Evolutionary conservation across 2,113 vertebrate genomes (phyloP).

Genomic region (Thunnus maccoyii): DNA sequence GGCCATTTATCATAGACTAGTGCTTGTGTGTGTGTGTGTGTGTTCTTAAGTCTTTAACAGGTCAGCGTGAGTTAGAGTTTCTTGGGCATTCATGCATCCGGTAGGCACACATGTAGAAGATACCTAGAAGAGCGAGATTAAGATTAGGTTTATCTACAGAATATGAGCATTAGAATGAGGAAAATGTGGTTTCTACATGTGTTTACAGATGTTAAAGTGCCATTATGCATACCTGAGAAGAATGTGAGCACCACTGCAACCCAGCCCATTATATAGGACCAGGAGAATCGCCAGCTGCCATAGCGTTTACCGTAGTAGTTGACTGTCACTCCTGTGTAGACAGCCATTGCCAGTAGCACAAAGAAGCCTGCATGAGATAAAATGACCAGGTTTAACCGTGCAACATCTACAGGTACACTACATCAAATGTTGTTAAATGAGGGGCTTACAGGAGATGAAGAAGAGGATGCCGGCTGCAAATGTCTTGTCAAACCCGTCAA

Average conservation of each 20-base stretch:
- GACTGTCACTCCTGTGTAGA: slow-evolving; percentile 87
- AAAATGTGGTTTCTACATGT: not conserved
- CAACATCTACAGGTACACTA: not conserved
- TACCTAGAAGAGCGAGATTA: slow-evolving; percentile 73
- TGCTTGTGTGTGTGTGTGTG: slow-evolving; percentile 58
- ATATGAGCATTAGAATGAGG: not conserved
- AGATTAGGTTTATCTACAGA: not conserved
- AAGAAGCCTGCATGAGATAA: slow-evolving; percentile 80
- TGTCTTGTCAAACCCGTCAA: slow-evolving; percentile 85
- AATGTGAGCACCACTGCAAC: slow-evolving; percentile 87
- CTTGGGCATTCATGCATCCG: slow-evolving; percentile 86
- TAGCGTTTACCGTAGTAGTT: slow-evolving; percentile 88
- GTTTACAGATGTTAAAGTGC: accelerated
- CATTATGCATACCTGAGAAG: slow-evolving; percentile 82
- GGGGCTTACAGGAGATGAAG: slow-evolving; percentile 84
- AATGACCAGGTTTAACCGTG: not conserved
- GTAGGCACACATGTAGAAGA: slow-evolving; percentile 89
- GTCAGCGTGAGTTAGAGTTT: slow-evolving; percentile 83
- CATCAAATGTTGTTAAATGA: not conserved
- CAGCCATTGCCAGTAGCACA: slow-evolving; percentile 87
- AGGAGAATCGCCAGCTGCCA: slow-evolving; percentile 87
- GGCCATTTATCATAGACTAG: slow-evolving; percentile 63
- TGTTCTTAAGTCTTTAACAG: slow-evolving; percentile 20
- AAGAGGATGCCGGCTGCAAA: slow-evolving; percentile 87
- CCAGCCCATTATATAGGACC: slow-evolving; percentile 89